phyloP scores from a whole-genome alignment of 2,113 vertebrate species.

The Lanius ludovicianus region DNA sequence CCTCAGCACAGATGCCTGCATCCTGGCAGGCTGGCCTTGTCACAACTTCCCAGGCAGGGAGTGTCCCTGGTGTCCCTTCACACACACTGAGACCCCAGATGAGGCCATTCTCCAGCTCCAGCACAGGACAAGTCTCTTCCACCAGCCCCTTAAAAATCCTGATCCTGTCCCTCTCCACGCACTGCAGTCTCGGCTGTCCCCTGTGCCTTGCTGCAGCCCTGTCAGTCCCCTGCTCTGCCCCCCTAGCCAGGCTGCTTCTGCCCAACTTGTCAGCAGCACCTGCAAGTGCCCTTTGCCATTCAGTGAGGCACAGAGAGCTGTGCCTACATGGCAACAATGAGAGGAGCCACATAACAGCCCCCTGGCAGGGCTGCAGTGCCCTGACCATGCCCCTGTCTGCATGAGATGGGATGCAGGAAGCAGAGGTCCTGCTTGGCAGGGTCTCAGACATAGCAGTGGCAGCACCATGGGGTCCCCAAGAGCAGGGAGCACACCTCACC shows the following conservation, averaged over 20 bases:
- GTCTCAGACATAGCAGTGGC: not conserved
- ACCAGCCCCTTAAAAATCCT: not conserved
- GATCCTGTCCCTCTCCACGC: not conserved
- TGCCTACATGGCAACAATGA: not conserved
- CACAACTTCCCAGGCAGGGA: not conserved
- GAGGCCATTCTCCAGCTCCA: not conserved
- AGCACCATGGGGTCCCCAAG: rapidly evolving
- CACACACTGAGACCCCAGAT: rapidly evolving
- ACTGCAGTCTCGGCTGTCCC: rapidly evolving
- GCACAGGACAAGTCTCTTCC: not conserved
- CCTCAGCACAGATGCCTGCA: not conserved
- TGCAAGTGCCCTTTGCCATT: not conserved
- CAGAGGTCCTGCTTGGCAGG: not conserved
- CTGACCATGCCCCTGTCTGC: rapidly evolving
- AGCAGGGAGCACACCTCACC: not conserved
- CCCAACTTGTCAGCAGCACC: not conserved
- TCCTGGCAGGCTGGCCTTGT: not conserved
- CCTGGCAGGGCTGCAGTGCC: not conserved
- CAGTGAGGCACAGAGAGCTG: rapidly evolving
- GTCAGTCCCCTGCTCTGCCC: not conserved
- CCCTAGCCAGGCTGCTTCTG: not conserved
- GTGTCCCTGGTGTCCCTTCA: rapidly evolving
- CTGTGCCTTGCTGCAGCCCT: not conserved
- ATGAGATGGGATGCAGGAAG: not conserved
- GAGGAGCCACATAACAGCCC: not conserved